Percentiles rank a stretch among this genome's conserved stretches.
phyloP scores from a whole-genome alignment of 2,888 invertebrate genomes.

The Myopa tessellatipennis region DNA sequence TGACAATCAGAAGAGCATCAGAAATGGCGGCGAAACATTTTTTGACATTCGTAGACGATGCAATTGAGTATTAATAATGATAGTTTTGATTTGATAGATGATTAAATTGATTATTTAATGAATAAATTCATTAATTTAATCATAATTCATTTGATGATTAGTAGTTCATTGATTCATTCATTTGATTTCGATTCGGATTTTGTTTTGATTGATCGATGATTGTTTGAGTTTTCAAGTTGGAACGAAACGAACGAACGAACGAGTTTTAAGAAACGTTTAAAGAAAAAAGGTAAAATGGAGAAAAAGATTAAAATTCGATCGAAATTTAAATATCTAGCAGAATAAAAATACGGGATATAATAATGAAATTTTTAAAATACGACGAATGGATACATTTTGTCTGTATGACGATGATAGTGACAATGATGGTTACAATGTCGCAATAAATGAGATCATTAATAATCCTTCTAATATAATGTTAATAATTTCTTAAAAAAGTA shows the following conservation, averaged over 20 bases:
- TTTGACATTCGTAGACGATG: constrained; percentile 8
- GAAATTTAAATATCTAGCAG: constrained; percentile 38
- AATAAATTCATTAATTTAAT: neutral
- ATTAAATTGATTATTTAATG: constrained; percentile 7
- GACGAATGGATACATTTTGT: neutral
- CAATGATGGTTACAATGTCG: constrained; percentile 7
- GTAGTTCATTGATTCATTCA: constrained; percentile 30
- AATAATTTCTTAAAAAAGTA: neutral
- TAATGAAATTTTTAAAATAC: neutral
- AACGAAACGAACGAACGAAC: constrained; percentile 55
- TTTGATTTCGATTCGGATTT: too few species aligned
- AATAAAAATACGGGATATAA: constrained; percentile 8
- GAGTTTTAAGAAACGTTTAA: constrained; percentile 49
- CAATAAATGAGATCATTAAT: constrained; percentile 13
- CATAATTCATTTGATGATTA: neutral
- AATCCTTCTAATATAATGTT: neutral
- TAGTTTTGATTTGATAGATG: constrained; percentile 7
- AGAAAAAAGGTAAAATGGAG: constrained; percentile 60
- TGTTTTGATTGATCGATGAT: constrained; percentile 32
- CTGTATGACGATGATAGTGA: constrained; percentile 1
- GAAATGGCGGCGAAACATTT: constrained; percentile 29
- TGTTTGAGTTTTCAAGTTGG: constrained; percentile 30
- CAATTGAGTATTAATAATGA: neutral
- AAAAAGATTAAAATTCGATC: constrained; percentile 49
- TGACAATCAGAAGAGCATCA: constrained; percentile 25